These are phyloP conservation scores for Labeo rohita DNA, from an alignment of 2,113 vertebrate genomes.

Conservation along the genomic window DNA sequence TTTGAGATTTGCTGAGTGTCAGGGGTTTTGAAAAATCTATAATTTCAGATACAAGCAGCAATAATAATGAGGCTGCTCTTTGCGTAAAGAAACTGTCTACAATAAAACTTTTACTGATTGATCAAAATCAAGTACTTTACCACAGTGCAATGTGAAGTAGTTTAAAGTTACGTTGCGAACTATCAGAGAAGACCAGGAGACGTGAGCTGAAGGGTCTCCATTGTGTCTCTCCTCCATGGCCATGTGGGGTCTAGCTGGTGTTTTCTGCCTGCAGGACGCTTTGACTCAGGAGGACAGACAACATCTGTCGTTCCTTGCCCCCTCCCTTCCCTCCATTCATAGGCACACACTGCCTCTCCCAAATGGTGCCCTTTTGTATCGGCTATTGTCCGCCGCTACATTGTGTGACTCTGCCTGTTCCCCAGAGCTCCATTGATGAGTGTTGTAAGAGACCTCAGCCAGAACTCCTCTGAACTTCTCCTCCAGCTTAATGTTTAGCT, in stretches of 20 bases:
- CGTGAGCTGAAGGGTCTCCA: constrained; percentile 46
- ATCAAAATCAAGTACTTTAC: neutral
- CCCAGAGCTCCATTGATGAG: constrained; percentile 75
- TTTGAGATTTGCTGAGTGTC: neutral
- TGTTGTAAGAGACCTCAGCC: constrained; percentile 49
- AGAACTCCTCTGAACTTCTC: constrained; percentile 46
- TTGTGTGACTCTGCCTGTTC: constrained; percentile 82
- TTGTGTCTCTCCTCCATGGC: constrained; percentile 51
- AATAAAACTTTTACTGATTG: neutral
- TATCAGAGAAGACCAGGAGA: constrained; percentile 38
- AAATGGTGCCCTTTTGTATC: constrained; percentile 87
- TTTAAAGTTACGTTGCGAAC: constrained; percentile 22
- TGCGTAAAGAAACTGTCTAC: neutral
- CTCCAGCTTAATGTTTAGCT: constrained; percentile 18
- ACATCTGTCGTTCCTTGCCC: constrained; percentile 94
- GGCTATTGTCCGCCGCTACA: constrained; percentile 85
- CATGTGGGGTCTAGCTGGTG: constrained; percentile 75
- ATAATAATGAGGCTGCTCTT: neutral
- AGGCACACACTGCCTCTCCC: constrained; percentile 87
- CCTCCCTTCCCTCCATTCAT: constrained; percentile 83
- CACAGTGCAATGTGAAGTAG: neutral
- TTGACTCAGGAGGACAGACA: constrained; percentile 83
- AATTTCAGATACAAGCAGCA: neutral
- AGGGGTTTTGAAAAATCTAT: neutral
- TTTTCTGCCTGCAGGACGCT: constrained; percentile 90